Percentiles rank a stretch among this genome's conserved stretches.
These are phyloP conservation scores for Lottia scabra DNA, from an alignment of 2,888 invertebrate genomes.

Conservation along the genomic window DNA sequence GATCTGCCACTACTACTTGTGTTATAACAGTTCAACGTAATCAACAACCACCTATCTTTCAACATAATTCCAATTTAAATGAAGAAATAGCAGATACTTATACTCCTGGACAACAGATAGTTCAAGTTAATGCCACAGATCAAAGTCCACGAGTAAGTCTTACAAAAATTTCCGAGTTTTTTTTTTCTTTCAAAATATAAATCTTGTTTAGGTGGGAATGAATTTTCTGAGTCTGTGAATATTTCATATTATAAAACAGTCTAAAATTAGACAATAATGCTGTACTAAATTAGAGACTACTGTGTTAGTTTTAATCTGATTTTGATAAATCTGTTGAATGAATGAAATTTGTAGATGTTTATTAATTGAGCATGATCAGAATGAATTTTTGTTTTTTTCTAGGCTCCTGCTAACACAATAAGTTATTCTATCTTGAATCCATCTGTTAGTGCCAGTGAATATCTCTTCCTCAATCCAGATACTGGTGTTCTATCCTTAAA, in stretches of 20 bases:
- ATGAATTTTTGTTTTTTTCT: conserved; percentile 17
- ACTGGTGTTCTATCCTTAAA: conserved; percentile 49
- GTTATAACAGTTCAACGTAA: conserved; percentile 49
- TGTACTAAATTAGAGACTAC: too few species aligned
- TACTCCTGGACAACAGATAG: conserved; percentile 44
- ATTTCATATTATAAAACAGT: too few species aligned
- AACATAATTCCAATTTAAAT: conserved; percentile 26
- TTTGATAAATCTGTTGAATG: too few species aligned
- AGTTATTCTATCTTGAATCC: conserved; percentile 42
- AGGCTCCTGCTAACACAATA: conserved; percentile 54
- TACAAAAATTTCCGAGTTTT: background rate
- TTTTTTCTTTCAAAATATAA: too few species aligned
- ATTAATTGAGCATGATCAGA: too few species aligned
- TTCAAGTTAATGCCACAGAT: conserved; percentile 53
- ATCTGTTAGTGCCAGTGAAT: conserved; percentile 37
- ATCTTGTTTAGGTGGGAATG: too few species aligned
- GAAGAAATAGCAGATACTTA: conserved; percentile 44
- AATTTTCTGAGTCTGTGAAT: too few species aligned
- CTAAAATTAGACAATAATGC: too few species aligned
- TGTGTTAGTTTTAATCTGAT: too few species aligned
- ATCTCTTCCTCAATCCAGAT: conserved; percentile 56
- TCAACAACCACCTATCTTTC: conserved; percentile 40
- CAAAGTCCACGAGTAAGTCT: conserved; percentile 47
- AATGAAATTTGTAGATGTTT: too few species aligned
- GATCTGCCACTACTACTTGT: conserved; percentile 39